Percentiles rank a stretch among this genome's conserved stretches.
These are phyloP conservation scores for Noctua janthina DNA, from an alignment of 2,888 invertebrate genomes.

Conservation along the genomic window DNA sequence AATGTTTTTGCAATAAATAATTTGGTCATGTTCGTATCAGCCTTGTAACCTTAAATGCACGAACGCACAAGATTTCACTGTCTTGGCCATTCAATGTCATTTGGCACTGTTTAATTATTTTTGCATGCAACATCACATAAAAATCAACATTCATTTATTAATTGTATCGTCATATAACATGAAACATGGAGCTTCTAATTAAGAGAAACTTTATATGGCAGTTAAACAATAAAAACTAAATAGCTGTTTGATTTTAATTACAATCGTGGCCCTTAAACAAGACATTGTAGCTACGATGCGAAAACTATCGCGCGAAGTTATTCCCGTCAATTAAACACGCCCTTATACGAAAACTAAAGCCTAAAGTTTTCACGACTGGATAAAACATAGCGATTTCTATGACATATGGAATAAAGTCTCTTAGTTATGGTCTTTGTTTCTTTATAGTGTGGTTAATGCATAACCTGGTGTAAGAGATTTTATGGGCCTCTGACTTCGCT, in stretches of 20 bases:
- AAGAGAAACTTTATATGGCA: not conserved
- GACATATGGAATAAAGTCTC: no score
- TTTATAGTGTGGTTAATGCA: no score
- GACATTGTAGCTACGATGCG: not conserved
- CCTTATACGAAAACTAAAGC: not conserved
- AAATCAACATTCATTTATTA: not conserved
- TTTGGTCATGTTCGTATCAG: slow-evolving; percentile 15
- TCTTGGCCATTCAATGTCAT: not conserved
- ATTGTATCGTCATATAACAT: not conserved
- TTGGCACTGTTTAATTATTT: slow-evolving; percentile 11
- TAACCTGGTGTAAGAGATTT: no score
- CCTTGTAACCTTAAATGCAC: slow-evolving; percentile 44
- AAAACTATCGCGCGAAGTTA: not conserved
- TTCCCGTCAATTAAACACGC: not conserved
- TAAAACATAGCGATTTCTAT: no score
- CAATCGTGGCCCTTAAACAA: slow-evolving; percentile 9
- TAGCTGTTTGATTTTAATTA: not conserved
- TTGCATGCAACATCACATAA: not conserved
- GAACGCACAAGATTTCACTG: slow-evolving; percentile 34
- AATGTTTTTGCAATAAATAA: slow-evolving; percentile 24
- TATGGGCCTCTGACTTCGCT: no score
- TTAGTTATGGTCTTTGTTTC: no score
- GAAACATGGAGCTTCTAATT: not conserved
- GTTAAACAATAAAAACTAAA: slow-evolving; percentile 1
- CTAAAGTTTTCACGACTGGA: no score